Evolutionary conservation across 1,140 invertebrate species (phyloP).

Genomic region (Ladona fulva): DNA sequence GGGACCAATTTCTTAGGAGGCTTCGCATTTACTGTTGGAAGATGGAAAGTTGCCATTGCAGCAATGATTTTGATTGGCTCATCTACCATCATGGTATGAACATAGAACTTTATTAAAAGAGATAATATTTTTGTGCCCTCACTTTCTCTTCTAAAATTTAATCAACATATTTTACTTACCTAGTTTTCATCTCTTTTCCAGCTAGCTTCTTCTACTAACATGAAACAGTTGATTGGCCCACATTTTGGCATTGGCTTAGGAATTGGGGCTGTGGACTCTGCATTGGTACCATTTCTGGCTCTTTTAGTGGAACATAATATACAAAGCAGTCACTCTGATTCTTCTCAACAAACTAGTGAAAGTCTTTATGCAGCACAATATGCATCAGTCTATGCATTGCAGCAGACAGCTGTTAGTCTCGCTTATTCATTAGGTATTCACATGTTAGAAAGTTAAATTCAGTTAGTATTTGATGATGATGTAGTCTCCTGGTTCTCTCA

Average conservation of each 20-base stretch:
- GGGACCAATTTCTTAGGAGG: constrained; percentile 69
- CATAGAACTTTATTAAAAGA: background rate
- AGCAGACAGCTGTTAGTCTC: constrained; percentile 76
- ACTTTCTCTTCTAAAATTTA: constrained; percentile 16
- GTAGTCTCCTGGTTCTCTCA: no score
- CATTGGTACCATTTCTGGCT: constrained; percentile 65
- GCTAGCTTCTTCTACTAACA: constrained; percentile 54
- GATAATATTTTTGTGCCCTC: no score
- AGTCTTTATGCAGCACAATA: constrained; percentile 47
- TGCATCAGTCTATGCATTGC: constrained; percentile 77
- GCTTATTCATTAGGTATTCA: constrained; percentile 62
- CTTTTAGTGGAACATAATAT: constrained; percentile 52
- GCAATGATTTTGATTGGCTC: constrained; percentile 53
- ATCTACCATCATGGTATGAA: constrained; percentile 48
- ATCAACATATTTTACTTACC: background rate
- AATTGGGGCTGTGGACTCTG: constrained; percentile 69
- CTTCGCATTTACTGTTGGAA: constrained; percentile 49
- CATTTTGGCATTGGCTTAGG: constrained; percentile 66
- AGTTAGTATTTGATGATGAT: background rate
- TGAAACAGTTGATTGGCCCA: constrained; percentile 55
- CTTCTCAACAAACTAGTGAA: constrained; percentile 30
- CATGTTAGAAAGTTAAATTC: background rate
- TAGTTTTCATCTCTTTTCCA: constrained; percentile 19
- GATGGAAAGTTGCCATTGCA: constrained; percentile 50
- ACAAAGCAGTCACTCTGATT: background rate